Evolutionary conservation across 2,113 vertebrate species (phyloP).

Genomic region (Machaerirhynchus nigripectus): DNA sequence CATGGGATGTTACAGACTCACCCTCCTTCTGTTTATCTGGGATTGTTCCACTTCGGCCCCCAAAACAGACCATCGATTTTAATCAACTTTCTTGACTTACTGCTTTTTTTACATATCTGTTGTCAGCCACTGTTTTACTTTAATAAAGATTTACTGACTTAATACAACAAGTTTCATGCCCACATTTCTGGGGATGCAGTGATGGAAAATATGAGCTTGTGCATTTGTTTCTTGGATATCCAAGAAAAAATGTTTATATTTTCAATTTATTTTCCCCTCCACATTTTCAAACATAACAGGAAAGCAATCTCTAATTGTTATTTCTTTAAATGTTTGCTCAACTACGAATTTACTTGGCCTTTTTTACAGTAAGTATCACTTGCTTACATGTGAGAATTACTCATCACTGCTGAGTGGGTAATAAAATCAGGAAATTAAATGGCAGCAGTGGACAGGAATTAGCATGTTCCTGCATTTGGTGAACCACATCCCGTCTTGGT

Average conservation of each 20-base stretch:
- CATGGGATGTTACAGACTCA: fast-evolving
- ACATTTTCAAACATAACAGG: not conserved
- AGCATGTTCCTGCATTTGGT: not conserved
- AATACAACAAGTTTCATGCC: not conserved
- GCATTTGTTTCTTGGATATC: not conserved
- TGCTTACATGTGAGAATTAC: not conserved
- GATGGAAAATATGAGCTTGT: not conserved
- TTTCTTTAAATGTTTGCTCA: not conserved
- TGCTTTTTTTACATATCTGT: not conserved
- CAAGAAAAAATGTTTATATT: not conserved
- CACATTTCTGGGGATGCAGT: not conserved
- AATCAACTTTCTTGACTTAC: not conserved
- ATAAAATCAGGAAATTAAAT: not conserved
- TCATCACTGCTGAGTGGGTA: not conserved
- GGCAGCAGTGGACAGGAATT: not conserved
- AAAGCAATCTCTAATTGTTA: not conserved
- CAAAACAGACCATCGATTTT: not conserved
- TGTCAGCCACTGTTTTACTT: not conserved
- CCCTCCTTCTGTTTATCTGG: not conserved
- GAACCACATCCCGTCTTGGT: not conserved
- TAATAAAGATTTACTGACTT: not conserved
- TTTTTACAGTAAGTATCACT: not conserved
- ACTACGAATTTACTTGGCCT: not conserved
- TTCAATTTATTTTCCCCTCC: not conserved
- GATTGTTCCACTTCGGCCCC: not conserved